Evolutionary conservation across 2,888 invertebrate species (phyloP), one percentile per base, ranked within the genome.

Genomic region (Mythimna lalbum): DNA sequence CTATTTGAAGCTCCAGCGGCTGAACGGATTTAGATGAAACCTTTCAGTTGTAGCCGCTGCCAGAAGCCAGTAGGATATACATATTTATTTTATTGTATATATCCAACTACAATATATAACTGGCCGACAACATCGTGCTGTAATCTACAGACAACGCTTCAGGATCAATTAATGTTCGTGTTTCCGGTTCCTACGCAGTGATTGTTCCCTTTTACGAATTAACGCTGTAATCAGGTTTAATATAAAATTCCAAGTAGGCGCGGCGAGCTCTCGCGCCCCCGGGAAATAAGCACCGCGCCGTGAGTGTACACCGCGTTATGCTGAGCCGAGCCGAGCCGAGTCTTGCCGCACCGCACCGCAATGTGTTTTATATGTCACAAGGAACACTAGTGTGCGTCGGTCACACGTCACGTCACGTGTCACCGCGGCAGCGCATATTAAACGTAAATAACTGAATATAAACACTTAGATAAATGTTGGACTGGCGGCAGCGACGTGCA

Each of bases 181-280:
- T 23, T 33, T 39, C 63, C 63, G 50, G 31, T 60, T 39, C 23
- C 56, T 61, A 23, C 60, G 50, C n/a, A 55, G 33, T 27, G 61
- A 52, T 43, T n/a, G 50, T 63, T 60, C 36, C 72, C 17, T n/a
- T 50, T 59, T 62, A 62, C 23, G 21, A 71, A 73, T 71, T 71
- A 71, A 65, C 56, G 55, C 27, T 39, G 17, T 73, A 61, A 63
- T 64, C 61, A 56, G 17, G 50, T 59, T 57, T 62, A 39, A 59
- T 73, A 62, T 57, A 63, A 72, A 57, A 66, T 57, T 53, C 6
- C 65, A 68, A 52, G 67, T 36, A 21, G 17, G 57, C 5, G 31
- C 50, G 21, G n/a, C 33, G 56, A 57, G 43, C n/a, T n/a, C 14
- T 57, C 31, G 56, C 21, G 21, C 63, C 56, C 61, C 1, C 36